Percentiles rank a stretch among this genome's conserved stretches.
These are phyloP conservation scores for Gopherus evgoodei DNA, from an alignment of 2,113 vertebrate species.

Conservation along the genomic window DNA sequence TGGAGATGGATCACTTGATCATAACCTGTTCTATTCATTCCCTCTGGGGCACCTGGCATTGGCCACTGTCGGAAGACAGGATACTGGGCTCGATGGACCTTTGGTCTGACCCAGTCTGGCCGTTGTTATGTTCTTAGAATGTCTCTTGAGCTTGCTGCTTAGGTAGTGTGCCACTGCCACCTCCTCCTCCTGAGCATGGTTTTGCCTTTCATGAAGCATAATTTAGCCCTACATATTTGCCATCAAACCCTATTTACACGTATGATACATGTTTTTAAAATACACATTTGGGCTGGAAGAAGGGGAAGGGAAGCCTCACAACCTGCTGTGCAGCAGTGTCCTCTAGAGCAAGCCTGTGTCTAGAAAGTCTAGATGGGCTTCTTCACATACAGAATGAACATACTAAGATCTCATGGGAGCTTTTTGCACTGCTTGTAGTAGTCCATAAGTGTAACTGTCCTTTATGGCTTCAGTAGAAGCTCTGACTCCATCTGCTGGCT, in stretches of 20 bases:
- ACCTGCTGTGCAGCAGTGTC: neutral
- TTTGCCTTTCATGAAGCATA: neutral
- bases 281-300: neutral
- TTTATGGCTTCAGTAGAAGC: neutral
- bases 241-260: neutral
- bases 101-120: too few species aligned
- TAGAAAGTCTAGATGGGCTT: neutral
- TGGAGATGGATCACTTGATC: too few species aligned
- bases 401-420: neutral
- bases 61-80: too few species aligned
- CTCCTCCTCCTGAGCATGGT: neutral
- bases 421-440: fast-evolving
- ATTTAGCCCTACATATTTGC: slow-evolving; percentile 1
- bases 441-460: neutral
- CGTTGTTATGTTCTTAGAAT: neutral
- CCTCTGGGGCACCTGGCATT: too few species aligned
- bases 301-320: neutral
- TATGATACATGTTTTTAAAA: neutral
- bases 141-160: slow-evolving; percentile 2
- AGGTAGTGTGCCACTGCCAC: neutral
- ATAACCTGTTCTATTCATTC: too few species aligned
- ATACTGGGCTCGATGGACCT: too few species aligned
- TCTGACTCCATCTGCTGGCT: slow-evolving; percentile 4
- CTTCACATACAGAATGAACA: neutral
- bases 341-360: neutral